Conservation (phyloP, 2,888 invertebrate species). For the Subacronicta megacephala region DNA sequence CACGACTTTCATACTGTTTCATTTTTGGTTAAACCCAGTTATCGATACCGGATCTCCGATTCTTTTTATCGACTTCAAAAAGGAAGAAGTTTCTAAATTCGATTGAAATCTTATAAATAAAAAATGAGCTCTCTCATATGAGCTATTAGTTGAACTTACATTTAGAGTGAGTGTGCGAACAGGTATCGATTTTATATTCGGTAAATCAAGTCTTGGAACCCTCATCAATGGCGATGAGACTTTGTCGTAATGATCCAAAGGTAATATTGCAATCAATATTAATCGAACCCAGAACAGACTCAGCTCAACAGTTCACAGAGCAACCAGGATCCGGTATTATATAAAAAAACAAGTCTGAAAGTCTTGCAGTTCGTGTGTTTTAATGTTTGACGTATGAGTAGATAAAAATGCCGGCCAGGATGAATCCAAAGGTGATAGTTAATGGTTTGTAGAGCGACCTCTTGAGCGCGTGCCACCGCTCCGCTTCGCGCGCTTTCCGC, state of each 20-base stretch:
- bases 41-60: not conserved
- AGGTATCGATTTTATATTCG: not conserved
- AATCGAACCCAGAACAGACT: constrained; percentile 15
- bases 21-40: not conserved
- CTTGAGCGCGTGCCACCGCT: constrained; percentile 93
- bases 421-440: constrained; percentile 92
- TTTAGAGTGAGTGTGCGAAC: constrained; percentile 13
- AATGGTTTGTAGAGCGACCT: constrained; percentile 94
- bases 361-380: constrained; percentile 4
- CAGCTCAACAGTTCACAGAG: constrained; percentile 6
- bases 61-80: too few relatives aligned
- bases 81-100: too few relatives aligned
- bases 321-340: constrained; percentile 9
- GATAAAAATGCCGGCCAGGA: constrained; percentile 91
- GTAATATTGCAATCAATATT: constrained; percentile 15
- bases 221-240: not conserved
- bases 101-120: not conserved
- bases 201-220: not conserved
- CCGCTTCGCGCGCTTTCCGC: constrained; percentile 91
- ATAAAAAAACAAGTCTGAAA: constrained; percentile 11
- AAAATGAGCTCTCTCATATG: not conserved
- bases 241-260: not conserved
- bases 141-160: not conserved
- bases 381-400: constrained; percentile 89
- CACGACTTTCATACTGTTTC: constrained; percentile 26